These are phyloP conservation scores for Rhagoletis zephyria DNA, from an alignment of 1,140 invertebrate genomes.

Conservation along the genomic window DNA sequence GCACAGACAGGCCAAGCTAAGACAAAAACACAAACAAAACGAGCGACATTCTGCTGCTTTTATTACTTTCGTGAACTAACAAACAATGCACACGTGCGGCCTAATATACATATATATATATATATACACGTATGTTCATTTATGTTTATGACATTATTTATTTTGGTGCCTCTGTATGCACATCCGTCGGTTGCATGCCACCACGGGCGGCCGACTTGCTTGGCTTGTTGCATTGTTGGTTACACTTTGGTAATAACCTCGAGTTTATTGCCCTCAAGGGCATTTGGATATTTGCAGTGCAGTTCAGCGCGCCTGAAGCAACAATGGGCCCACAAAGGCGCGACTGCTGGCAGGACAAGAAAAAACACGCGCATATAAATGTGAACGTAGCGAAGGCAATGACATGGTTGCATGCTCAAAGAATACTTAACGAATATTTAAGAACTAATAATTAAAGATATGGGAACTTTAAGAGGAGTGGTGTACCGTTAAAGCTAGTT, in stretches of 20 bases:
- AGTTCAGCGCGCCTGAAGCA: not conserved
- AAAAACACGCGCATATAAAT: not conserved
- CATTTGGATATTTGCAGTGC: not conserved
- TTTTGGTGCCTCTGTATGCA: conserved; percentile 34
- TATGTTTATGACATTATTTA: not conserved
- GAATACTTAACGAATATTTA: not conserved
- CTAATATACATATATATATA: not conserved
- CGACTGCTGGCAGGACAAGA: not conserved
- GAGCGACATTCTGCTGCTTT: not conserved
- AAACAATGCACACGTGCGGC: no score
- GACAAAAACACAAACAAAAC: not conserved
- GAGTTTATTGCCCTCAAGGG: conserved; percentile 50
- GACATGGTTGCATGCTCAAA: conserved; percentile 23
- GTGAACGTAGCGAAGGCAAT: not conserved
- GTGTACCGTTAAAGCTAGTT: not conserved
- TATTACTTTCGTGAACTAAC: not conserved
- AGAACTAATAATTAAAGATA: not conserved
- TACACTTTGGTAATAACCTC: conserved; percentile 40
- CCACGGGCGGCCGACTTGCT: not conserved
- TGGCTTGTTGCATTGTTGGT: conserved; percentile 35
- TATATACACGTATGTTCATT: conserved; percentile 14
- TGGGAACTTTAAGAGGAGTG: not conserved
- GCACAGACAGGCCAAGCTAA: not conserved
- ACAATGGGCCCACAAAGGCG: not conserved
- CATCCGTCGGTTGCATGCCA: conserved; percentile 38